Base-by-base conservation (phyloP, 2,113 vertebrate species). In the Bos javanicus region DNA sequence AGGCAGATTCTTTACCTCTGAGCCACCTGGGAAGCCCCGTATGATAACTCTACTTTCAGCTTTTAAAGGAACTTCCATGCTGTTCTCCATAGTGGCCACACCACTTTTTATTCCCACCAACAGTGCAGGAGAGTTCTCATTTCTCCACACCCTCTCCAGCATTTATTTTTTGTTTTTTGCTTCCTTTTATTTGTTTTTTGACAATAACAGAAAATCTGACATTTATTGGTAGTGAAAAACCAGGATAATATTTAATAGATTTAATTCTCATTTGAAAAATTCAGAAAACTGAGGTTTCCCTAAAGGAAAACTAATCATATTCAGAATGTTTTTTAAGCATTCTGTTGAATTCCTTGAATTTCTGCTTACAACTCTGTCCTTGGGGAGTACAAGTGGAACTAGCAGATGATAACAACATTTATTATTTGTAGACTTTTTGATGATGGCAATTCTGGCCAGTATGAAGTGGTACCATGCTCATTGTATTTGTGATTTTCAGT, bases 311-410 rank as follows among this genome's bases (percentile, higher is more conserved):
- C 5, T 2, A 87, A 48, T 46, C 21, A 62, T 17, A 83, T 84
- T 92, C 4, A 81, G 87, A 96, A 74, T 60, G 26, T 21, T 33
- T 85, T 60, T 82, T 33, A 57, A 91, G 11, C 28, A 81, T 96
- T 26, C 90, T 93, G 39, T 11, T 89, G 52, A 97, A 39, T 96
- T 97, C 46, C 16, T 97, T 82, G 11, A 60, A 76, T 89, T 94
- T 95, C 67, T 91, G 62, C 67, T 95, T 92, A 90, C 67, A 91
- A 84, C 30, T 96, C 17, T 71, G 64, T 71, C 9, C n/a, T 71
- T 36, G 64, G n/a, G n/a, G n/a, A 71, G 19, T 36, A 71, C 64
- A 71, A 36, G 36, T 71, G 64, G 19, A 71, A 36, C 19, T 71
- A 36, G 64, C 19, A 71, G 64, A 71, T 36, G 64, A 71, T 36